Evolutionary conservation across 2,113 vertebrate species (phyloP).

Genomic region (Cynoglossus semilaevis): DNA sequence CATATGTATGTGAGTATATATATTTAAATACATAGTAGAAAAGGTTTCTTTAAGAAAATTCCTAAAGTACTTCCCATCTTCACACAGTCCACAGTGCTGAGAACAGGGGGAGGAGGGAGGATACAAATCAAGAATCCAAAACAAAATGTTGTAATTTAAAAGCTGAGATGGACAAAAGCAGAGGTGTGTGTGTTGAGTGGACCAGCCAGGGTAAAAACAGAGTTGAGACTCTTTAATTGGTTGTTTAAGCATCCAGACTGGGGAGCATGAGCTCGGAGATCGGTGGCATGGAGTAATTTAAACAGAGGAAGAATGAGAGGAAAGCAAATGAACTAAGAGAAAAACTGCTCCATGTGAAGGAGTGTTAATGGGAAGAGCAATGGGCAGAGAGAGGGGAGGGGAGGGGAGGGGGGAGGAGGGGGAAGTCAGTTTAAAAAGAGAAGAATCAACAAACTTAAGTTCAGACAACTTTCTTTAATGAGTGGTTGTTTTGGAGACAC

Average conservation of each 20-base stretch:
- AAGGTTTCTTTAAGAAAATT: no score
- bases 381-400: no score
- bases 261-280: slow-evolving; percentile 38
- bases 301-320: slow-evolving; percentile 28
- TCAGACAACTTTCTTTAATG: slow-evolving; percentile 68
- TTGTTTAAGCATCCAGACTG: slow-evolving; percentile 58
- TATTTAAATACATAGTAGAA: no score
- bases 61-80: no score
- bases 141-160: slow-evolving; percentile 1
- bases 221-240: slow-evolving; percentile 60
- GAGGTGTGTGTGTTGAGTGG: not conserved
- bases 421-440: not conserved
- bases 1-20: no score
- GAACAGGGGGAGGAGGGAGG: not conserved
- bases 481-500: slow-evolving; percentile 62
- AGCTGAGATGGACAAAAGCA: not conserved
- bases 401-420: no score
- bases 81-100: no score
- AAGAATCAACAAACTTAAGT: slow-evolving; percentile 25
- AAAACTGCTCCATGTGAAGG: slow-evolving; percentile 21
- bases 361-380: slow-evolving; percentile 32
- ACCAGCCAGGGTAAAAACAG: not conserved
- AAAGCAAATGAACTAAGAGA: slow-evolving; percentile 17
- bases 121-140: slow-evolving; percentile 38
- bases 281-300: slow-evolving; percentile 35